These are phyloP conservation scores for Micronycteris hirsuta DNA, from an alignment of 2,113 vertebrate species.

Conservation along the genomic window DNA sequence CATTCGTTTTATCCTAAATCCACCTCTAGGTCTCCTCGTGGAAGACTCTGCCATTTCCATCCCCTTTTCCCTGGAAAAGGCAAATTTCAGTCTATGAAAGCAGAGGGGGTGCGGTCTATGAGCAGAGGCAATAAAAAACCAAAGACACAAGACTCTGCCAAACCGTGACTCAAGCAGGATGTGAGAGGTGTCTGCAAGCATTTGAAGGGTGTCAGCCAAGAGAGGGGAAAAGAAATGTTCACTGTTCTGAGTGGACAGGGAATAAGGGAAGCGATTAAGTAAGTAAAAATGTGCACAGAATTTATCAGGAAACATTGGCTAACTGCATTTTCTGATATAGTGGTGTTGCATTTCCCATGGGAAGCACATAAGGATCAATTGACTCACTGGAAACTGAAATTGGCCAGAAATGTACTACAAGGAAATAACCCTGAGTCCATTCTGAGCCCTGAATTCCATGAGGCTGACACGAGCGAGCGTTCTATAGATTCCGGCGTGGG, in stretches of 20 bases:
- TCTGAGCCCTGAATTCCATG: conserved; percentile 40
- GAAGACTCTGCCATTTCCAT: not conserved
- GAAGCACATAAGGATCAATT: conserved; percentile 44
- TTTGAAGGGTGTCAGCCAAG: conserved; percentile 53
- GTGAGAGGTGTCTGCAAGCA: conserved; percentile 63
- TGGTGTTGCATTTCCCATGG: conserved; percentile 34
- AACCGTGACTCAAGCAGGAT: conserved; percentile 67
- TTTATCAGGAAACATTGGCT: conserved; percentile 39
- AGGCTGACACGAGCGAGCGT: not conserved
- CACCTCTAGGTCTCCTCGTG: not conserved
- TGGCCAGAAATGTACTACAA: conserved; percentile 20
- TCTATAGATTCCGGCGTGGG: not conserved
- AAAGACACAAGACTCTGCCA: conserved; percentile 45
- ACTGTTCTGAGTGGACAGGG: conserved; percentile 36
- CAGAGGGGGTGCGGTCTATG: conserved; percentile 52
- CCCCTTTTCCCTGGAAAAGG: conserved; percentile 41
- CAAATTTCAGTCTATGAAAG: conserved; percentile 30
- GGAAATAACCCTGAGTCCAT: conserved; percentile 26
- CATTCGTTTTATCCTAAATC: not conserved
- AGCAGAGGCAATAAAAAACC: conserved; percentile 66
- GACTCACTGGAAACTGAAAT: conserved; percentile 55
- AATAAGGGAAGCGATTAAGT: conserved; percentile 36
- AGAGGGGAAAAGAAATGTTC: conserved; percentile 53
- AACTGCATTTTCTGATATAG: conserved; percentile 30
- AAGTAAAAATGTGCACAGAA: conserved; percentile 50